Evolutionary conservation across 2,888 invertebrate genomes (phyloP).

Genomic region (Metacarcinus magister): DNA sequence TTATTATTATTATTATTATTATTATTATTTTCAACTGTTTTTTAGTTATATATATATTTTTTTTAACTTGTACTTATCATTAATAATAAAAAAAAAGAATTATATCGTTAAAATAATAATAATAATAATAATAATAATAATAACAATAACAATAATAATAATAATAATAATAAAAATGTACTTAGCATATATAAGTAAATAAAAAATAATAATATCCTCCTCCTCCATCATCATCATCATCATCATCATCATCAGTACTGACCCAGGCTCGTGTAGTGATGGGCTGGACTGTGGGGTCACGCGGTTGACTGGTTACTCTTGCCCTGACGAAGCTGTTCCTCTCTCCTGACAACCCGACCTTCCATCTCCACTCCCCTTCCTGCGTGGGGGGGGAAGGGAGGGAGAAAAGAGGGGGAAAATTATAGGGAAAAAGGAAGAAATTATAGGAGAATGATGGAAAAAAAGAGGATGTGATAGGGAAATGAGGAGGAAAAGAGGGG

Average conservation of each 20-base stretch:
- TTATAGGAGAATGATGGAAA: neutral
- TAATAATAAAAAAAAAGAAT: too few species aligned
- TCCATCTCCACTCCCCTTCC: constrained; percentile 72
- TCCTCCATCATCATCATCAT: neutral
- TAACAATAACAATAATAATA: too few species aligned
- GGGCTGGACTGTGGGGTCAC: constrained; percentile 64
- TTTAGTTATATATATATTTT: too few species aligned
- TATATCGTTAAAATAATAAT: too few species aligned
- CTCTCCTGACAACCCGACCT: constrained; percentile 64
- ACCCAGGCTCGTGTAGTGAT: constrained; percentile 77
- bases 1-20: neutral
- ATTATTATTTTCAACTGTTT: too few species aligned
- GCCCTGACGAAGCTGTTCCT: constrained; percentile 64
- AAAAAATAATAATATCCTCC: too few species aligned
- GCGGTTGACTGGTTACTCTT: constrained; percentile 57
- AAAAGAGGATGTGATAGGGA: neutral
- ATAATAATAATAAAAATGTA: too few species aligned
- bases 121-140: too few species aligned
- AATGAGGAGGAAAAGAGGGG: neutral
- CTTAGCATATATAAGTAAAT: too few species aligned
- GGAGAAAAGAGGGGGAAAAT: neutral
- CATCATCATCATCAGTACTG: constrained; percentile 20
- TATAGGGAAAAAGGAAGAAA: neutral
- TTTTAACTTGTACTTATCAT: too few species aligned
- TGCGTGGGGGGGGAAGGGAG: neutral